These are phyloP conservation scores for Perognathus longimembris DNA, from an alignment of 2,113 vertebrate species.

Conservation along the genomic window DNA sequence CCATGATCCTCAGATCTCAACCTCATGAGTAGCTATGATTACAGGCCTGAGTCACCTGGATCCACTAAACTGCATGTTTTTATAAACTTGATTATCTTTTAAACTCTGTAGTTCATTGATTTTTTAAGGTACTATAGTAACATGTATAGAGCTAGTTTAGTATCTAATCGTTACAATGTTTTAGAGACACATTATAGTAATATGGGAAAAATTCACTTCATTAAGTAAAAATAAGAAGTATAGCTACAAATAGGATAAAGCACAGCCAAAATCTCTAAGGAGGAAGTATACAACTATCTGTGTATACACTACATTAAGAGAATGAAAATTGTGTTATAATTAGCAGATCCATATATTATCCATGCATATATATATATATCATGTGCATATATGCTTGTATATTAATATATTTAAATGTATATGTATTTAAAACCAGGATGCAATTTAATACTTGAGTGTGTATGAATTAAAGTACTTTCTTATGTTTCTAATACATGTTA, in stretches of 20 bases:
- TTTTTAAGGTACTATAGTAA: background rate
- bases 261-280: background rate
- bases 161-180: slow-evolving; percentile 12
- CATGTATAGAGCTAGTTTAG: background rate
- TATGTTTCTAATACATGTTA: background rate
- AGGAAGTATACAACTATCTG: background rate
- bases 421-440: background rate
- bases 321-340: background rate
- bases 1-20: too few relatives aligned
- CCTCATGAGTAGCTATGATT: too few relatives aligned
- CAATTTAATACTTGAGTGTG: background rate
- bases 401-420: background rate
- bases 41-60: too few relatives aligned
- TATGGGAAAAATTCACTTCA: background rate
- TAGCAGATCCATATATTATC: background rate
- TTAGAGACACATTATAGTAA: background rate
- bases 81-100: background rate
- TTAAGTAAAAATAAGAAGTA: background rate
- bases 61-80: background rate
- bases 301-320: background rate
- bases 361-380: background rate
- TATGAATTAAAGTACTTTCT: background rate
- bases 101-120: background rate
- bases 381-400: background rate
- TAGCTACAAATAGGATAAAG: slow-evolving; percentile 26